Percentiles rank a stretch among this genome's conserved stretches.
Evolutionary conservation across 2,113 vertebrate genomes (phyloP).

Genomic region (Pipra filicauda): DNA sequence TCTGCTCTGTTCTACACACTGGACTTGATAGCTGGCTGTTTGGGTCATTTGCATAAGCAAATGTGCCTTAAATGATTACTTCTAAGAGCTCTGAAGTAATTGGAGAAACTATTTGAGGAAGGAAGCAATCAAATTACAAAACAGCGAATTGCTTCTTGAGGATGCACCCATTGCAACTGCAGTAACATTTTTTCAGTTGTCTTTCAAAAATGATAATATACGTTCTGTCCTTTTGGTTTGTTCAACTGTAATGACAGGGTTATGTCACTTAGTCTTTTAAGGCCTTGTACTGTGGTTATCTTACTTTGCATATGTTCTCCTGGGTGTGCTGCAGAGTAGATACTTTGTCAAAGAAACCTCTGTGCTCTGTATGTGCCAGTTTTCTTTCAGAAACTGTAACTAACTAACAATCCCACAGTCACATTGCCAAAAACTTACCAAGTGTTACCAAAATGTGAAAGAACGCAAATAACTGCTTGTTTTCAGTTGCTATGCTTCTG

Average conservation of each 20-base stretch:
- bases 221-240: background rate
- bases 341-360: background rate
- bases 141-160: background rate
- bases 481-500: background rate
- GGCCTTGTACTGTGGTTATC: background rate
- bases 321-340: background rate
- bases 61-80: background rate
- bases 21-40: background rate
- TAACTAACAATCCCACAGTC: background rate
- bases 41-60: background rate
- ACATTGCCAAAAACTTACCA: background rate
- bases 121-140: background rate
- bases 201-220: background rate
- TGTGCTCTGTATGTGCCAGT: background rate
- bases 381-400: background rate
- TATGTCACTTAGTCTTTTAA: background rate
- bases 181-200: background rate
- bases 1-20: background rate
- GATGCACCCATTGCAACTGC: background rate
- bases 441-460: background rate
- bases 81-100: background rate
- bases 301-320: background rate
- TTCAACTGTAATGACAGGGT: background rate
- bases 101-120: background rate
- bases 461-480: background rate